A percentile compares a stretch with the other conserved stretches of the same genome.
phyloP scores from a whole-genome alignment of 2,888 invertebrate genomes.

The Muschampia plurimacula region DNA sequence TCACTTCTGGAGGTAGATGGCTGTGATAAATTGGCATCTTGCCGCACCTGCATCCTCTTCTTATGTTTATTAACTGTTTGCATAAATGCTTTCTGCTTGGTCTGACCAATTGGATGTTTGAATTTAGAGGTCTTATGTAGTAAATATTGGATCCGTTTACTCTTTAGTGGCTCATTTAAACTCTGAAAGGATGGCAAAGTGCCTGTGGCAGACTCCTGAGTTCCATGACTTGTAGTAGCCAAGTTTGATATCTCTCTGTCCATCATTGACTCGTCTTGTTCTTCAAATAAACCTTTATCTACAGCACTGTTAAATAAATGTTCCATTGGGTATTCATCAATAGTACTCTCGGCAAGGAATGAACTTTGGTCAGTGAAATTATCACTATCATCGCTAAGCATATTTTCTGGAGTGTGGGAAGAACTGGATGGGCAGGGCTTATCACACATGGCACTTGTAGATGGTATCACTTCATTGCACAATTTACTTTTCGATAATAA shows the following conservation, averaged over 20 bases:
- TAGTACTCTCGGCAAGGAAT: slow-evolving; percentile 78
- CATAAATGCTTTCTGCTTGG: slow-evolving; percentile 82
- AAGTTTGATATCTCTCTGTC: slow-evolving; percentile 81
- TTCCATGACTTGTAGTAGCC: slow-evolving; percentile 79
- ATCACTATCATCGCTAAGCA: slow-evolving; percentile 79
- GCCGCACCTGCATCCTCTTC: slow-evolving; percentile 74
- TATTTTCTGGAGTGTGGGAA: slow-evolving; percentile 72
- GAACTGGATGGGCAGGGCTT: slow-evolving; percentile 65
- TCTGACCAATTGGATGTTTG: slow-evolving; percentile 80
- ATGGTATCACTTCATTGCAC: slow-evolving; percentile 65
- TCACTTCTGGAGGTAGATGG: slow-evolving; percentile 78
- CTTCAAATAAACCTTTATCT: slow-evolving; percentile 79
- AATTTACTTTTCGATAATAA: slow-evolving; percentile 72
- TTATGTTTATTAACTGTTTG: slow-evolving; percentile 83
- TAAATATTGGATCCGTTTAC: slow-evolving; percentile 81
- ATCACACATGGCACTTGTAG: slow-evolving; percentile 67
- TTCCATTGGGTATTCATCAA: slow-evolving; percentile 83
- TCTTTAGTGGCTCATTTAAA: slow-evolving; percentile 78
- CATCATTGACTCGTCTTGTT: slow-evolving; percentile 80
- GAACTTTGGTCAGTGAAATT: slow-evolving; percentile 80
- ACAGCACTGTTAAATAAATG: slow-evolving; percentile 81
- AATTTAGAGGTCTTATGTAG: slow-evolving; percentile 82
- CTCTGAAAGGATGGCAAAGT: slow-evolving; percentile 77
- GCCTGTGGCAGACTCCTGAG: slow-evolving; percentile 69
- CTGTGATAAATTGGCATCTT: slow-evolving; percentile 66